Evolutionary conservation across 2,113 vertebrate species (phyloP).

Genomic region (Empidonax traillii): DNA sequence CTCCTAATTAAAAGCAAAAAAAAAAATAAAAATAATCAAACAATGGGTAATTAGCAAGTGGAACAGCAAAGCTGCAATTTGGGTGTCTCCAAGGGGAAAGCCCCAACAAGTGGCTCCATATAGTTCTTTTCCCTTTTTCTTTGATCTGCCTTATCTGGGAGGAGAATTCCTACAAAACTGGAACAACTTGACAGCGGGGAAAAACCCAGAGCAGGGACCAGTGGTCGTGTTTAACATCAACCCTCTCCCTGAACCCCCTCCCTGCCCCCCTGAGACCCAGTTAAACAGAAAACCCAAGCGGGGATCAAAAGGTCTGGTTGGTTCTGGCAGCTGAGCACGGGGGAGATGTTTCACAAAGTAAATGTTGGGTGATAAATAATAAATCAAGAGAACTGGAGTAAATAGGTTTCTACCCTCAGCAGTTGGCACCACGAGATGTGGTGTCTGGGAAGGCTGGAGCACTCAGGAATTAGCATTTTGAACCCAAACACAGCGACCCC

Average conservation of each 20-base stretch:
- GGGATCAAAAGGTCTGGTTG: not conserved
- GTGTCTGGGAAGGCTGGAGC: not conserved
- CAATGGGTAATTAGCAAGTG: conserved; percentile 36
- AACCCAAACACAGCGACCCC: not conserved
- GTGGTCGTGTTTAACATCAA: not conserved
- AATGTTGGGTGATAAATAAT: not conserved
- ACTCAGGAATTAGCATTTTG: not conserved
- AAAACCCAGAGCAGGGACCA: fast-evolving
- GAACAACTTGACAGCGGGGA: not conserved
- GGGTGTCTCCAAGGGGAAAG: conserved; percentile 10
- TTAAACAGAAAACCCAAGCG: not conserved
- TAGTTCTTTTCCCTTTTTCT: conserved; percentile 14
- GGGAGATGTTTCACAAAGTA: not conserved
- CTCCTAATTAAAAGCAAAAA: not conserved
- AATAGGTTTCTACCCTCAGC: not conserved
- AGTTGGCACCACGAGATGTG: not conserved
- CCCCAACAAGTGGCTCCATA: conserved; percentile 6
- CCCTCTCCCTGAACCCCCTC: not conserved
- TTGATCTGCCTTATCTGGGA: not conserved
- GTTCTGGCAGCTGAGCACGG: not conserved
- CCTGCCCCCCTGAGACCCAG: fast-evolving
- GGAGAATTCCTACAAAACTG: not conserved
- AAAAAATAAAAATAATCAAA: not conserved
- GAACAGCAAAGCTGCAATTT: conserved; percentile 39
- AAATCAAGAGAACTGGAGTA: not conserved